Evolutionary conservation across 2,113 vertebrate species (phyloP).

Genomic region (Oxygymnocypris stewartii): DNA sequence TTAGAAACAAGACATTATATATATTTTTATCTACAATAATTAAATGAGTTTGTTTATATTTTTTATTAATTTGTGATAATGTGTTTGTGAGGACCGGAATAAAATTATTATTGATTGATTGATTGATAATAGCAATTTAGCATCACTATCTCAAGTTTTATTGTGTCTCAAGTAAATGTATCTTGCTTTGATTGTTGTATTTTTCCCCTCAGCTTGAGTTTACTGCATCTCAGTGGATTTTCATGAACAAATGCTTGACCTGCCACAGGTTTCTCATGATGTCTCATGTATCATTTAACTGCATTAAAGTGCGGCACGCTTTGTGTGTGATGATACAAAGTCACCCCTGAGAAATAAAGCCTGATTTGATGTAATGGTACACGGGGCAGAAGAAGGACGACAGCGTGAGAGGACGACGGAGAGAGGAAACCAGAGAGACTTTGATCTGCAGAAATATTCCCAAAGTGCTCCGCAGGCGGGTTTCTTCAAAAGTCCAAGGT

Average conservation of each 20-base stretch:
- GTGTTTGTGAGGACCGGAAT: no score
- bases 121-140: no score
- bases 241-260: neutral
- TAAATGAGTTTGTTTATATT: no score
- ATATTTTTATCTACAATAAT: no score
- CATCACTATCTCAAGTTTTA: no score
- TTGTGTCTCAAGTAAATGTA: no score
- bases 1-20: no score
- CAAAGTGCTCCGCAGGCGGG: constrained; percentile 24
- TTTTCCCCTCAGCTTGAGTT: neutral
- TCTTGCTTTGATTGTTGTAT: no score
- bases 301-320: constrained; percentile 22
- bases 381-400: neutral
- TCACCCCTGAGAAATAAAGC: constrained; percentile 40
- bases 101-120: no score
- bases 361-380: constrained; percentile 29
- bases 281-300: constrained; percentile 41
- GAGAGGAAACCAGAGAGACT: constrained; percentile 24
- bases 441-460: neutral
- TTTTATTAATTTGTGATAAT: no score
- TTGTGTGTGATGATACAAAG: constrained; percentile 37
- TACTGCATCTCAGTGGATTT: neutral
- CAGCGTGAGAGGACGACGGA: constrained; percentile 4
- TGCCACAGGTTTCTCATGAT: constrained; percentile 25
- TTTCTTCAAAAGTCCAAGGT: constrained; percentile 41